A percentile compares a stretch with the other conserved stretches of the same genome.
phyloP scores from a whole-genome alignment of 53 echinoderm and acorn worm species.

The Patiria pectinifera region DNA sequence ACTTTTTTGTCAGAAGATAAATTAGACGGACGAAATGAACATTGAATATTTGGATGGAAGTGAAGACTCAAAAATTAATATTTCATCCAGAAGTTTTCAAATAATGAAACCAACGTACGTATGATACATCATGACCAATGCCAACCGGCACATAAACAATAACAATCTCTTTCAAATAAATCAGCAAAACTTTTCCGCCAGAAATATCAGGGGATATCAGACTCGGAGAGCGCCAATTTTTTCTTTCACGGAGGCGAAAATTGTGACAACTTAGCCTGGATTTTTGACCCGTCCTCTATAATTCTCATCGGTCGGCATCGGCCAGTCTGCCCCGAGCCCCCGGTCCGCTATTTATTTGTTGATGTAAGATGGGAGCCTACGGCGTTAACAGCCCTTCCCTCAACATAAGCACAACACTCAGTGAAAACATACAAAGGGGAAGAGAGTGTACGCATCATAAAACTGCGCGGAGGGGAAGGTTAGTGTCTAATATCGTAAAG shows the following conservation, averaged over 20 bases:
- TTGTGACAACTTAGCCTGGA: slow-evolving; percentile 27
- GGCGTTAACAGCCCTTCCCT: slow-evolving; percentile 10
- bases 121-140: too few relatives aligned
- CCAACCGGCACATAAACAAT: neutral
- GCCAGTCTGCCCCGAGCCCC: neutral
- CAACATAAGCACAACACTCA: neutral
- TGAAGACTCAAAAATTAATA: too few relatives aligned
- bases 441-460: neutral
- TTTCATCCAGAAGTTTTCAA: too few relatives aligned
- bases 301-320: slow-evolving; percentile 7
- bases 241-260: neutral
- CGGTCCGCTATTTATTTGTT: slow-evolving; percentile 37
- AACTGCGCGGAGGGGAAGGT: neutral
- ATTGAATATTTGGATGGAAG: too few relatives aligned
- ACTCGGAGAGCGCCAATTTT: neutral
- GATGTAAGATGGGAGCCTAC: slow-evolving; percentile 21
- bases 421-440: slow-evolving; percentile 28
- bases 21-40: too few relatives aligned
- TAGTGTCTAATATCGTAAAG: neutral
- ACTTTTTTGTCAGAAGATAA: too few relatives aligned
- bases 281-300: slow-evolving; percentile 39
- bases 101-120: too few relatives aligned
- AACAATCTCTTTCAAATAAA: neutral
- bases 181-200: neutral
- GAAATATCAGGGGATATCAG: neutral